Evolutionary conservation across 2,797 vertebrate species (phyloP).

Genomic region (Sebastes cheni): DNA sequence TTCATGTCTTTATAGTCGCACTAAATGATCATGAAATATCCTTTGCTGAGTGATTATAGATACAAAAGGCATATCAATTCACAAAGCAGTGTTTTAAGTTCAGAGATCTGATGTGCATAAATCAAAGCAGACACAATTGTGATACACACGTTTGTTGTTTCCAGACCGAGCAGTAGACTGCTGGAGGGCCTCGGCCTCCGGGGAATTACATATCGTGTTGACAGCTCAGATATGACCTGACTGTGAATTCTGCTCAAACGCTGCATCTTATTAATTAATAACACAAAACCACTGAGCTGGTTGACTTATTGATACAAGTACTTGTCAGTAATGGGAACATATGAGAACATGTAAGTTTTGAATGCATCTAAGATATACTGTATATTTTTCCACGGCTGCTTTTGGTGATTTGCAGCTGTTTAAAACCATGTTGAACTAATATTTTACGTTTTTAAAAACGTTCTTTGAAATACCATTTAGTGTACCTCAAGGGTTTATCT

Average conservation of each 20-base stretch:
- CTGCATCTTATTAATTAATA: conserved; percentile 60
- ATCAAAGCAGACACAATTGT: conserved; percentile 38
- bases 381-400: neutral
- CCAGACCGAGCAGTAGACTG: conserved; percentile 44
- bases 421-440: conserved; percentile 11
- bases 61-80: conserved; percentile 1
- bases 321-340: conserved; percentile 27
- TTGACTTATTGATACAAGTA: conserved; percentile 59
- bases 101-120: conserved; percentile 23
- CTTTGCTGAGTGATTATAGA: conserved; percentile 17
- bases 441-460: neutral
- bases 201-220: conserved; percentile 54
- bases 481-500: neutral
- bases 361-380: neutral
- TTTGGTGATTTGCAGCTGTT: neutral
- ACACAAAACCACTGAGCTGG: conserved; percentile 43
- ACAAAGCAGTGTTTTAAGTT: conserved; percentile 16
- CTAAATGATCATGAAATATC: conserved; percentile 19
- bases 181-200: conserved; percentile 48
- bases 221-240: conserved; percentile 61
- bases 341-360: conserved; percentile 4
- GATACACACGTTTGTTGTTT: conserved; percentile 35
- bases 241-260: conserved; percentile 62
- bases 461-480: neutral
- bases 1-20: conserved; percentile 10